Conservation (phyloP, 2,113 vertebrate genomes). For the Erinaceus europaeus region DNA sequence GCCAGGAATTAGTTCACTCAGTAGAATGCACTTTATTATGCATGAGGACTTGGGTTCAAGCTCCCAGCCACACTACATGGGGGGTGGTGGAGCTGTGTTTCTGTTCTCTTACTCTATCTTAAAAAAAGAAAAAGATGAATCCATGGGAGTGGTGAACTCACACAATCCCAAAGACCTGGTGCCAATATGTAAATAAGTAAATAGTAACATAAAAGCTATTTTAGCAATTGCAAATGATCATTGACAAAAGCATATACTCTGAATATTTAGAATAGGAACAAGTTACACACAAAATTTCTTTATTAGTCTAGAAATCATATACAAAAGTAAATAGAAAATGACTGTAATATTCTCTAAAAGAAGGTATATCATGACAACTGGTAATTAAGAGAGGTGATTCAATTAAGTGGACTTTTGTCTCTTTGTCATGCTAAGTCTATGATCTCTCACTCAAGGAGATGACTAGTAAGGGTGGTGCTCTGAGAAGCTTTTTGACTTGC, state of each 20-base stretch:
- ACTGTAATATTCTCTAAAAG: not conserved
- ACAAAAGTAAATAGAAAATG: not conserved
- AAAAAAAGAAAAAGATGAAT: no score
- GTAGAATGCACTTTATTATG: no score
- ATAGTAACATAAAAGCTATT: not conserved
- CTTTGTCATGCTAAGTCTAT: not conserved
- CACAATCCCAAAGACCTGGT: not conserved
- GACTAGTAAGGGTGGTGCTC: not conserved
- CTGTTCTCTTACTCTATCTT: no score
- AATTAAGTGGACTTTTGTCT: not conserved
- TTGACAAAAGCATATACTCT: not conserved
- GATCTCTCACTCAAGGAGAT: not conserved
- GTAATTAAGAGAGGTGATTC: not conserved
- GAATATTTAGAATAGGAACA: not conserved
- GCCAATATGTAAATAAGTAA: not conserved
- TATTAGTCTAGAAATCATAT: not conserved
- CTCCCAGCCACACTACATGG: no score
- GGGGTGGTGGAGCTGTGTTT: no score
- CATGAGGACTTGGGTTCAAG: no score
- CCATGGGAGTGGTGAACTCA: not conserved
- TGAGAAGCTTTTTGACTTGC: not conserved
- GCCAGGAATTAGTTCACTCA: no score
- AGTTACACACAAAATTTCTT: not conserved
- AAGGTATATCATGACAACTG: not conserved
- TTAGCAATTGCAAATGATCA: not conserved